Base-by-base conservation (phyloP, 2,888 invertebrate genomes). In the Tetranychus piercei region DNA sequence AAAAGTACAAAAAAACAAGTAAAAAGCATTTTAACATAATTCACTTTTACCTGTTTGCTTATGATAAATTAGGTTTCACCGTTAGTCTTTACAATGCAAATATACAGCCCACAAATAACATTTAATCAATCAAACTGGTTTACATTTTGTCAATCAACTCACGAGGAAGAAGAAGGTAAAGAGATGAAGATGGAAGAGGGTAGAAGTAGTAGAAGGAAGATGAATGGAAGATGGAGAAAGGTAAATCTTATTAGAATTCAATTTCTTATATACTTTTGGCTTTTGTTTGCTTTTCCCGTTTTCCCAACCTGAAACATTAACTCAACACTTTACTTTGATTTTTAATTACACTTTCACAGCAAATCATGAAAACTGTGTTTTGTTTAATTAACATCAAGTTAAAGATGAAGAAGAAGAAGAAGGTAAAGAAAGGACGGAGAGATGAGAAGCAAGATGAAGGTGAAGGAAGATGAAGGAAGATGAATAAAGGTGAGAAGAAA, bases 241-340 rank as follows among this genome's bases (percentile, higher is more conserved):
- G 55, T 55, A 55, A 55, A 55, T 55, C 55, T 55, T 55, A 55
- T 55, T 15, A 5, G 4, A 34, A 34, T 34, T 34, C 34, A 34
- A 34, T 34, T 34, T 34, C 34, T 69, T 69, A 20, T 23, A 11
- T 23, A 11, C 34, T 22, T 22, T 69, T 20, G 20, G 18, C 69
- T 67, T n/a, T 67, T n/a, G 9, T 22, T 67, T n/a, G 1, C 22
- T 67, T 69, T 23, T 69, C 69, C 20, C 22, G 5, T 23, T 69
- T 22, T 20, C 23, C 34, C 69, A 20, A 6, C 22, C 34, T 23
- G 18, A 11, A 69, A 23, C 34, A 20, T 18, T 69, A 69, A 69
- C n/a, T 66, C 69, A 69, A 69, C 69, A 69, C 34, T 55, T 55
- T 55, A 55, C 55, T 55, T 55, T 55, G 55, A 55, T 55, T 55